phyloP scores from a whole-genome alignment of 2,113 vertebrate species.

The Elaphurus davidianus region DNA sequence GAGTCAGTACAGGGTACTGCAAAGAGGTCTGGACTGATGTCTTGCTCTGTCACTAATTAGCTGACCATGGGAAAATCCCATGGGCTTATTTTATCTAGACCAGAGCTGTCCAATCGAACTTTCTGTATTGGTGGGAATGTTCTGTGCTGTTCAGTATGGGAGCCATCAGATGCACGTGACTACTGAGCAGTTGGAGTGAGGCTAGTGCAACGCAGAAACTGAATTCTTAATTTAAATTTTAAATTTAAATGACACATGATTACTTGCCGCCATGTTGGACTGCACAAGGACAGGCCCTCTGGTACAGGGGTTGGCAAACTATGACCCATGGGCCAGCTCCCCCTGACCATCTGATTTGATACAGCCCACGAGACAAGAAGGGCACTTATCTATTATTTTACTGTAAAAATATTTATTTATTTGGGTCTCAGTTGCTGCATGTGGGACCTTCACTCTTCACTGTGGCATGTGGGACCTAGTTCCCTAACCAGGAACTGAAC shows the following conservation, averaged over 20 bases:
- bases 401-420: not conserved
- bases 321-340: not conserved
- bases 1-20: not conserved
- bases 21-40: not conserved
- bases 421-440: not conserved
- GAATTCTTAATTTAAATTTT: not conserved
- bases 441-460: not conserved
- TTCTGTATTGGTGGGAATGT: not conserved
- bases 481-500: not conserved
- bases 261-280: not conserved
- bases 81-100: not conserved
- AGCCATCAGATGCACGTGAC: not conserved
- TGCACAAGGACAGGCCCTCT: not conserved
- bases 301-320: not conserved
- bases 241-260: not conserved
- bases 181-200: not conserved
- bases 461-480: not conserved
- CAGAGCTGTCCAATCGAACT: not conserved
- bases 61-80: not conserved
- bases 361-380: not conserved
- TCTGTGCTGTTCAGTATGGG: not conserved
- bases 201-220: not conserved
- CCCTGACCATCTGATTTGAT: not conserved
- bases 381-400: not conserved
- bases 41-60: not conserved